Percentiles rank a stretch among this genome's conserved stretches.
Evolutionary conservation across 2,797 vertebrate genomes (phyloP).

Genomic region (Hylomyscus alleni): DNA sequence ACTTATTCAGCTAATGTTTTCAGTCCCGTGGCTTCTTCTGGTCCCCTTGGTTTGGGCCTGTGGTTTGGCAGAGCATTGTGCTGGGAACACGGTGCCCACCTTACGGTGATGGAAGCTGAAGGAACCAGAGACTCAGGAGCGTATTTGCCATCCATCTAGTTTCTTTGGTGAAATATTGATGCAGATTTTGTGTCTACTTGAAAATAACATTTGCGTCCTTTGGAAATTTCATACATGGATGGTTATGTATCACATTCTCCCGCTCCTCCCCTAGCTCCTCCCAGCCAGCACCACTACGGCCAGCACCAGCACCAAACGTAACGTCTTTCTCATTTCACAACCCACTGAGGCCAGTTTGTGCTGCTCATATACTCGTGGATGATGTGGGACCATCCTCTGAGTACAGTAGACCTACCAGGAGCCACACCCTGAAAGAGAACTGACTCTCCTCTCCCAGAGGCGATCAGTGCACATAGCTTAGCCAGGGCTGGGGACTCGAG

Average conservation of each 20-base stretch:
- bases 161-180: background rate
- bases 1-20: background rate
- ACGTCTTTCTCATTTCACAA: background rate
- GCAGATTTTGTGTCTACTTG: background rate
- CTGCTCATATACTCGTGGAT: background rate
- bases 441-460: too few species aligned
- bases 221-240: background rate
- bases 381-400: background rate
- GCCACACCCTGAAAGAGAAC: background rate
- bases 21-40: background rate
- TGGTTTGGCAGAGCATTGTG: too few species aligned
- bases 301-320: background rate
- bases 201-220: background rate
- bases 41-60: background rate
- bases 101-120: background rate
- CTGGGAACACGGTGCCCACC: background rate
- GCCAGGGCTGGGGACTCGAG: background rate
- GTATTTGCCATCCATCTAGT: background rate
- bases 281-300: too few species aligned
- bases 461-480: background rate
- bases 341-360: background rate
- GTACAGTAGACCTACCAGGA: background rate
- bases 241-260: background rate
- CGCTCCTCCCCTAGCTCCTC: background rate
- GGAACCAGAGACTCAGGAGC: too few species aligned